Evolutionary conservation across 2,797 vertebrate genomes (phyloP).

Genomic region (Amazona finschi): DNA sequence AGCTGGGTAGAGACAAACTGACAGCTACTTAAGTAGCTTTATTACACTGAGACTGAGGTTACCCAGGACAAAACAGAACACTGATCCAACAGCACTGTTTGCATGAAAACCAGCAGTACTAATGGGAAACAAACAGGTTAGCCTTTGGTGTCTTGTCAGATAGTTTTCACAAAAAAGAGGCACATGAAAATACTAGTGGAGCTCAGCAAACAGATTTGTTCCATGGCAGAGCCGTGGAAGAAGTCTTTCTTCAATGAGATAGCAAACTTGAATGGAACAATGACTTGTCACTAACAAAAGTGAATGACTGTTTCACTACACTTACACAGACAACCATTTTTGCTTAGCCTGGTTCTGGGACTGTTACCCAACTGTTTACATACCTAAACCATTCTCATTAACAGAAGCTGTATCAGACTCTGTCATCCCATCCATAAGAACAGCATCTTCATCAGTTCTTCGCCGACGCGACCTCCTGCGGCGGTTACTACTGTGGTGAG

Average conservation of each 20-base stretch:
- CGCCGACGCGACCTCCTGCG: constrained; percentile 92
- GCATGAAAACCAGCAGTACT: neutral
- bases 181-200: neutral
- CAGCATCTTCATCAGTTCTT: constrained; percentile 94
- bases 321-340: neutral
- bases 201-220: constrained; percentile 1
- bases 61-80: neutral
- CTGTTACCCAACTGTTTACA: constrained; percentile 61
- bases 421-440: constrained; percentile 94
- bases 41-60: neutral
- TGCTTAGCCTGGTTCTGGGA: neutral
- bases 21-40: constrained; percentile 17
- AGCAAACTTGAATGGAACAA: constrained; percentile 17
- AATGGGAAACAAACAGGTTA: neutral
- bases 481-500: constrained; percentile 88
- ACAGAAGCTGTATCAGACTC: constrained; percentile 96
- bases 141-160: constrained; percentile 10
- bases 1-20: neutral
- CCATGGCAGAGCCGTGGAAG: neutral
- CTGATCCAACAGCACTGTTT: neutral
- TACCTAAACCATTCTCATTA: constrained; percentile 96
- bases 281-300: neutral
- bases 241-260: constrained; percentile 32
- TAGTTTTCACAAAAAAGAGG: constrained; percentile 8
- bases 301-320: neutral